Base-by-base conservation (phyloP, 2,888 invertebrate genomes). In the Idaea straminata region DNA sequence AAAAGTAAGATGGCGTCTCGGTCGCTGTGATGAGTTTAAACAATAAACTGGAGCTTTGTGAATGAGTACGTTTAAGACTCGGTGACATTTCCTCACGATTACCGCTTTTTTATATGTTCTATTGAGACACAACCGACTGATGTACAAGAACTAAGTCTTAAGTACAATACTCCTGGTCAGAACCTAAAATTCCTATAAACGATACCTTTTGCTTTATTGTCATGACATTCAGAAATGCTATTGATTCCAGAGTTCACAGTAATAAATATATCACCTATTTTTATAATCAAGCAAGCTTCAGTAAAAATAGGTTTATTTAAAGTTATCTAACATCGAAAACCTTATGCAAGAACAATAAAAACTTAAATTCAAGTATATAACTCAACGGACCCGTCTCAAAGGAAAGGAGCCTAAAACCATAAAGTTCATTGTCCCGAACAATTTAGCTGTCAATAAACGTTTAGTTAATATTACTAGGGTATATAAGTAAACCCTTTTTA, bases 391-490 rank as follows among this genome's bases (percentile, higher is more conserved):
- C 47, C 47, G 47, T 47, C 47, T 47, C 47, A 47, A 47, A 47
- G 47, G 47, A 47, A 47, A 47, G 47, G 47, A 47, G 47, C 47
- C 47, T 47, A 47, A 36, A 47, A 47, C 47, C 47, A 47, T 47
- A 47, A 47, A 47, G 47, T 47, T 47, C 47, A 47, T 47, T 47
- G 47, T 47, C 47, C 47, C 47, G 13, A 13, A 61, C 67, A 63
- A 60, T 65, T 63, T 63, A 63, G 64, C 67, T 65, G 67, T 65
- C 67, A 65, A 64, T 67, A 67, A 67, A 67, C 67, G 64, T 67
- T 67, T 64, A 65, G 63, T 67, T 65, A 65, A 63, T 65, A 67
- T 62, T 67, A 62, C 62, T 61, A 64, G 67, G 62, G 61, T 47
- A 57, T 57, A 36, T 36, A 59, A 63, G 59, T 59, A 36, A 61